Evolutionary conservation across 1,140 invertebrate genomes (phyloP), one percentile per base, ranked within the genome.

Genomic region (Pectinophora gossypiella): DNA sequence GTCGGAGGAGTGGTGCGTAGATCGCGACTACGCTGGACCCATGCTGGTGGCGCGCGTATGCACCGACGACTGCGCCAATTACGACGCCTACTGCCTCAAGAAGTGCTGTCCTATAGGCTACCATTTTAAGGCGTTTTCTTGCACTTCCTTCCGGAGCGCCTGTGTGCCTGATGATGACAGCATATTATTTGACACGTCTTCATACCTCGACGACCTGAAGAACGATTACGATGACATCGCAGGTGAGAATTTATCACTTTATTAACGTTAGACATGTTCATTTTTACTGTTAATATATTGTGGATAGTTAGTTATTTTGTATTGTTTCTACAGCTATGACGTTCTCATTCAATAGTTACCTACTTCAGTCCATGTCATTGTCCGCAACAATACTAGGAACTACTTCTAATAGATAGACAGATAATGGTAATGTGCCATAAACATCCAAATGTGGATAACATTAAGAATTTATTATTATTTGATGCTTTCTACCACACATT

Each of bases 101-200:
- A 89, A 89, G 53, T 89, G 87, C 46, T 89, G 87, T 64, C 82
- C 78, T 5, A 64, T 76, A n/a, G 85, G 85, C 36, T 47, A 80
- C n/a, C 72, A 85, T 56, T 83, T 61, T 50, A 57, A 62, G 20
- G 59, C 68, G 9, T 54, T 52, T 19, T 59, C 54, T 9, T 78
- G 79, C 50, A 61, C 58, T 9, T 70, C 56, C 19, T 68, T 60
- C 22, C 54, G 40, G 1, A 84, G 83, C 58, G 35, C 18, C 10
- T 84, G 80, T 64, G 67, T 71, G 2, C 68, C 69, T 0, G 76
- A 73, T 42, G 57, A 57, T 27, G 55, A 69, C 19, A 54, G 61
- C 27, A 52, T 61, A 9, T 56, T 61, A 10, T 84, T 74, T 45
- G 65, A 84, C 44, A 53, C 79, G 27, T 68, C 72, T 0, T 45